Base-by-base conservation (phyloP, 53 echinoderm and acorn worm species). In the Actinopyga echinites region DNA sequence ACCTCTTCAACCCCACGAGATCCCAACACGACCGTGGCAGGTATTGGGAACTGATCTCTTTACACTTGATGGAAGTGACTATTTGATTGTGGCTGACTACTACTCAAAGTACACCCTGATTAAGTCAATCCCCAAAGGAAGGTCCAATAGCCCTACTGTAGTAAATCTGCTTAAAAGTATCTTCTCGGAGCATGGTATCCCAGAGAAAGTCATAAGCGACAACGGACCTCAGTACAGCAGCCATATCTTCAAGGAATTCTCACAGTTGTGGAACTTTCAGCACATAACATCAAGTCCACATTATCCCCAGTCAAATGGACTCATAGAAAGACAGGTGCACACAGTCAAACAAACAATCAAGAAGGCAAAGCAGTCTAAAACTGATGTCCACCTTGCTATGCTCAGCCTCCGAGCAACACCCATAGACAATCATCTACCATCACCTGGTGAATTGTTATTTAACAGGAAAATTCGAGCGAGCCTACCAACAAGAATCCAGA, bases 101-200 rank as follows among this genome's bases (percentile, higher is more conserved):
- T 87, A 79, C 29, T 91, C 81, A 1, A 88, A 91, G 82, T 88
- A 71, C 23, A 49, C 82, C 13, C 60, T 91, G 38, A 63, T 88
- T 22, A 56, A 59, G 32, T 84, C 88, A n/a, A 69, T 85, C 65
- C 84, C 84, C 30, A 58, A 26, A 8, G 84, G 35, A 5, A 42
- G 43, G 25, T 82, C 64, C 11, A 88, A 44, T 54, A 88, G 91
- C 56, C 5, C 1, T 6, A 61, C 88, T 20, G 74, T 91, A 1
- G 49, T 92, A 4, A 78, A 45, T 7, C 22, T 37, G 1, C 62
- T 75, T 13, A 89, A 92, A 53, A n/a, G 37, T n/a, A 86, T 89
- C n/a, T 83, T 89, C 77, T 69, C 86, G 31, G 89, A 89, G 30
- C 49, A 92, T 57, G 89, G 86, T 22, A 89, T 92, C 21, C 89